phyloP scores from a whole-genome alignment of 2,113 vertebrate species.

The Perognathus longimembris region DNA sequence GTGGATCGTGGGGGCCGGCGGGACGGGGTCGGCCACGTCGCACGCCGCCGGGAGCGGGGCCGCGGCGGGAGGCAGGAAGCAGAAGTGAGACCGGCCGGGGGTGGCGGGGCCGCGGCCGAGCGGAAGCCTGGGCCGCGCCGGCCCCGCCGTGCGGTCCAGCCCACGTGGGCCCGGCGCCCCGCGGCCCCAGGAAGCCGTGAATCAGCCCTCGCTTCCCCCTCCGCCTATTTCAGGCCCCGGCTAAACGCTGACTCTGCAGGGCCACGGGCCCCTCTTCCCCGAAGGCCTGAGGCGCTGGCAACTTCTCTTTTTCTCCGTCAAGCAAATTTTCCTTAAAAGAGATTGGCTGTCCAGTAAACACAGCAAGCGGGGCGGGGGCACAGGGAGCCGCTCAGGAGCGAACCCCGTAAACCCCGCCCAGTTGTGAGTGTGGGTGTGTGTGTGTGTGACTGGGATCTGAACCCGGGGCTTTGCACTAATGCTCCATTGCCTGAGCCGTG shows the following conservation, averaged over 20 bases:
- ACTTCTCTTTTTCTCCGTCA: conserved; percentile 85
- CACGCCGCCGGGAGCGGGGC: too few species aligned
- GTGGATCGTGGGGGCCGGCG: background rate
- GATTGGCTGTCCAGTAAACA: conserved; percentile 18
- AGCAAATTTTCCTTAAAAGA: conserved; percentile 82
- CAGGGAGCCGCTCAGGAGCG: background rate
- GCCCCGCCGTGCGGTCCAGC: conserved; percentile 87
- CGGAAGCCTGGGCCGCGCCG: conserved; percentile 60
- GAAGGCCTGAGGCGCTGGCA: conserved; percentile 67
- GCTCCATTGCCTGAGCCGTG: too few species aligned
- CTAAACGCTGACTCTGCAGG: conserved; percentile 84
- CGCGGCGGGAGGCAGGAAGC: conserved; percentile 75
- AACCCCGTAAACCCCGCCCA: too few species aligned
- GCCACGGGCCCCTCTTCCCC: conserved; percentile 75
- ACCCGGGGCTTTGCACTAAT: too few species aligned
- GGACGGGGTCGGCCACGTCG: too few species aligned
- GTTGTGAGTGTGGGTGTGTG: background rate
- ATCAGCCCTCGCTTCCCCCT: conserved; percentile 87
- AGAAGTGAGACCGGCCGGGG: conserved; percentile 84
- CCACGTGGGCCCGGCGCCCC: conserved; percentile 55
- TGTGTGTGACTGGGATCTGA: background rate
- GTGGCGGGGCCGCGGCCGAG: conserved; percentile 58
- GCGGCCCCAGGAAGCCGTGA: conserved; percentile 64
- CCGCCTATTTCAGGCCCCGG: conserved; percentile 82
- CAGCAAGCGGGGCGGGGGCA: background rate